Evolutionary conservation across 2,888 invertebrate species (phyloP).

Genomic region (Hetaerina titia): DNA sequence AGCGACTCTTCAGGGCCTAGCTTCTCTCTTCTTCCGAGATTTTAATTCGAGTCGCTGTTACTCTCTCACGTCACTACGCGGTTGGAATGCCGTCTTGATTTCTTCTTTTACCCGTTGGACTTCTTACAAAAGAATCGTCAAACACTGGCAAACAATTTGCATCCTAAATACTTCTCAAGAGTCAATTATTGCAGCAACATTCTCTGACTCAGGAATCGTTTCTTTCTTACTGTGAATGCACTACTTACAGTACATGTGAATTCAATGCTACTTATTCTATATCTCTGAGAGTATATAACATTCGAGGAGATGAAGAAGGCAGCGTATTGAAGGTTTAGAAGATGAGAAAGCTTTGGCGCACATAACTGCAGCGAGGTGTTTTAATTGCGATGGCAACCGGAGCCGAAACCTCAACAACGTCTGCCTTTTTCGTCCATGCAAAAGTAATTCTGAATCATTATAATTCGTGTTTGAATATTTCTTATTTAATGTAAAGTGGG

Average conservation of each 20-base stretch:
- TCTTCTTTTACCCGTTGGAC: neutral
- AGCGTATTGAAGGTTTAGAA: too few species aligned
- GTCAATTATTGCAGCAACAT: neutral
- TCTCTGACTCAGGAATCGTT: neutral
- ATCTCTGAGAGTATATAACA: neutral
- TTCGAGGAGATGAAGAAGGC: neutral
- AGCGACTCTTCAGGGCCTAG: neutral
- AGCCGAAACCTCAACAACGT: neutral
- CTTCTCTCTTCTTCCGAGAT: neutral
- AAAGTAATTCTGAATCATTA: too few species aligned
- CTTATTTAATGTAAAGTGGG: too few species aligned
- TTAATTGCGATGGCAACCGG: neutral
- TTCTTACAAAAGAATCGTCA: neutral
- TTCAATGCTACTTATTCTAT: neutral
- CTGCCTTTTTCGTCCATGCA: neutral
- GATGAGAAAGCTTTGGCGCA: neutral
- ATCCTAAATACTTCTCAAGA: neutral
- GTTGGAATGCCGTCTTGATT: neutral
- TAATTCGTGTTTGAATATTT: too few species aligned
- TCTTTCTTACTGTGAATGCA: too few species aligned
- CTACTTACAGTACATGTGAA: neutral
- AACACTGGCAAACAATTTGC: neutral
- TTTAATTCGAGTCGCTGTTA: neutral
- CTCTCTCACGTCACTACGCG: neutral
- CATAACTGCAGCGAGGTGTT: neutral